phyloP scores from a whole-genome alignment of 2,113 vertebrate species.

The Candoia aspera region DNA sequence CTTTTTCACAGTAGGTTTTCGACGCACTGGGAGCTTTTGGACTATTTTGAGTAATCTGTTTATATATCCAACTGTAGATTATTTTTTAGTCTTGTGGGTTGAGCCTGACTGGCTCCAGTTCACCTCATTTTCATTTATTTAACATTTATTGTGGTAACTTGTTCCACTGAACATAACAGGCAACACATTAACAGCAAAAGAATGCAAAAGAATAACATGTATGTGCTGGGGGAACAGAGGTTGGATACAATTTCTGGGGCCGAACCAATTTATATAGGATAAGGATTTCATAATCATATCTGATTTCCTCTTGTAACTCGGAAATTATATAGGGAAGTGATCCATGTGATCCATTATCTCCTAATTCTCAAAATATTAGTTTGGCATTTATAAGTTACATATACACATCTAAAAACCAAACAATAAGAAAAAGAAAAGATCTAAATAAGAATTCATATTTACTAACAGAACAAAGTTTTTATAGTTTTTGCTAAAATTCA shows the following conservation, averaged over 20 bases:
- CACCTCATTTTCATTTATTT: background rate
- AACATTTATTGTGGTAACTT: background rate
- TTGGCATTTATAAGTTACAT: background rate
- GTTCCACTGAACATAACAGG: background rate
- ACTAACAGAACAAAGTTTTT: background rate
- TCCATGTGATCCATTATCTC: background rate
- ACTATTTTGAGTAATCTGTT: background rate
- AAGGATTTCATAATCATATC: background rate
- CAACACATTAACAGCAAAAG: background rate
- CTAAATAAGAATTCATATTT: background rate
- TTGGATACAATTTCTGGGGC: background rate
- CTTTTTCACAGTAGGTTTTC: background rate
- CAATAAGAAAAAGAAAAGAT: background rate
- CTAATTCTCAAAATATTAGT: background rate
- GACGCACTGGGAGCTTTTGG: background rate
- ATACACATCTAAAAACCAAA: background rate
- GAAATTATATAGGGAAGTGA: background rate
- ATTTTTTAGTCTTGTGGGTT: background rate
- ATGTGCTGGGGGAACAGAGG: no score
- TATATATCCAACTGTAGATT: background rate
- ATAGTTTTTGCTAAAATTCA: background rate
- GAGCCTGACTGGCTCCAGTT: background rate
- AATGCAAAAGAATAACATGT: background rate
- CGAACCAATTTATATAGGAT: background rate
- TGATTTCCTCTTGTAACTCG: background rate